Percentiles rank a stretch among this genome's conserved stretches.
Conservation (phyloP, 2,113 vertebrate species). For the Cyanistes caeruleus region DNA sequence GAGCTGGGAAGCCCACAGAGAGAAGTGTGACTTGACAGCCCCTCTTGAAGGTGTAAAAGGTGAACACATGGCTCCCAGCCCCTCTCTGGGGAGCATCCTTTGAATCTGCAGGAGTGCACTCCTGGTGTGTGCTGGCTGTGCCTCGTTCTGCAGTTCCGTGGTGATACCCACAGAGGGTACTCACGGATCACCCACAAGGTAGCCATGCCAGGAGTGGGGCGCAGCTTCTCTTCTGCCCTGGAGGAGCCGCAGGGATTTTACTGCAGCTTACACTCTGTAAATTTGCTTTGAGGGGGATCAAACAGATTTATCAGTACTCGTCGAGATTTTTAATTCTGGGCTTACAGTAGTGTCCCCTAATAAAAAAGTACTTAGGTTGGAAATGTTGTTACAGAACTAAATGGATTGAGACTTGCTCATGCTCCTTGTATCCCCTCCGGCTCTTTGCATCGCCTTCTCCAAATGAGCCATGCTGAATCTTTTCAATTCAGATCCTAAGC, state of each 20-base stretch:
- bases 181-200: not conserved
- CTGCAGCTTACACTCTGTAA: not conserved
- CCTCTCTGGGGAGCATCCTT: not conserved
- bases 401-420: accelerated
- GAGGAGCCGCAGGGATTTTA: accelerated
- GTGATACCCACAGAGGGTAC: not conserved
- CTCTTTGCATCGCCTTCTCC: not conserved
- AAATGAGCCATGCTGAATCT: not conserved
- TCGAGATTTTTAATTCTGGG: not conserved
- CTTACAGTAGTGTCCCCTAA: not conserved
- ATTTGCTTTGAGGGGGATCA: not conserved
- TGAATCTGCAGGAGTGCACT: not conserved
- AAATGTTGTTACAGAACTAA: not conserved
- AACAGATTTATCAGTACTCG: not conserved
- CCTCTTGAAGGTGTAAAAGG: not conserved
- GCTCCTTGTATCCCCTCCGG: not conserved
- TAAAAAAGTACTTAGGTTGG: not conserved
- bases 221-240: not conserved
- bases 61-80: not conserved
- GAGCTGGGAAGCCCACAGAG: not conserved
- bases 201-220: accelerated
- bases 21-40: accelerated
- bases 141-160: accelerated
- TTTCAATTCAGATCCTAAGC: not conserved
- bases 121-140: accelerated